A percentile compares a stretch with the other conserved stretches of the same genome.
phyloP scores from a whole-genome alignment of 2,888 invertebrate species.

The Dysmachus trigonus region DNA sequence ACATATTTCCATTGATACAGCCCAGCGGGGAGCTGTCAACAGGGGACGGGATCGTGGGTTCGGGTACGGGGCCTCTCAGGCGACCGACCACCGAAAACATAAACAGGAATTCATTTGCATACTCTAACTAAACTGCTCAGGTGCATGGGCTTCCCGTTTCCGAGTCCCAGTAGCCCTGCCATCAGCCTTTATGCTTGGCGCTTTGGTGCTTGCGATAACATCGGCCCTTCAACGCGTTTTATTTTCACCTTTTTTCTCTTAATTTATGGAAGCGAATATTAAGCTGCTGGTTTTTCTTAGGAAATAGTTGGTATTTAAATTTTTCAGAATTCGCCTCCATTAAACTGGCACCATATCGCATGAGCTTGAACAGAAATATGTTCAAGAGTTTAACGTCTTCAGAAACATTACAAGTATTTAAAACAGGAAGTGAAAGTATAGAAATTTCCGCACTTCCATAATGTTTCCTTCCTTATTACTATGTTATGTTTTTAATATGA shows the following conservation, averaged over 20 bases:
- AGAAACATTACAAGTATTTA: neutral
- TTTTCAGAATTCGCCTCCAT: neutral
- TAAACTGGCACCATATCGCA: neutral
- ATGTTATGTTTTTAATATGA: no score
- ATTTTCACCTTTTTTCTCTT: neutral
- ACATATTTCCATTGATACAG: neutral
- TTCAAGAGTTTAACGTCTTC: neutral
- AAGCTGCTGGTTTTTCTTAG: neutral
- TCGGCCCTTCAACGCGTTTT: neutral
- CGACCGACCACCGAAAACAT: neutral
- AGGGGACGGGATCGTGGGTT: neutral
- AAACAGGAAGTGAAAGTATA: neutral
- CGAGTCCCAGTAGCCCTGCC: slow-evolving; percentile 12
- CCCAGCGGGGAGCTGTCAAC: slow-evolving; percentile 29
- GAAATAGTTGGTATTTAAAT: neutral
- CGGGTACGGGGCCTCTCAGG: neutral
- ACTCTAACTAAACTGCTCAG: neutral
- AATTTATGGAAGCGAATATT: neutral
- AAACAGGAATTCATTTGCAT: slow-evolving; percentile 40
- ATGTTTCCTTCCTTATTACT: neutral
- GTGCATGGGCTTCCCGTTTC: slow-evolving; percentile 41
- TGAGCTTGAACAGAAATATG: neutral
- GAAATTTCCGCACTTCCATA: neutral
- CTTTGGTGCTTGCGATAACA: slow-evolving; percentile 21
- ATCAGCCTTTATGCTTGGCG: slow-evolving; percentile 39